phyloP scores from a whole-genome alignment of 2,797 vertebrate species.

The Cossypha dichroa region DNA sequence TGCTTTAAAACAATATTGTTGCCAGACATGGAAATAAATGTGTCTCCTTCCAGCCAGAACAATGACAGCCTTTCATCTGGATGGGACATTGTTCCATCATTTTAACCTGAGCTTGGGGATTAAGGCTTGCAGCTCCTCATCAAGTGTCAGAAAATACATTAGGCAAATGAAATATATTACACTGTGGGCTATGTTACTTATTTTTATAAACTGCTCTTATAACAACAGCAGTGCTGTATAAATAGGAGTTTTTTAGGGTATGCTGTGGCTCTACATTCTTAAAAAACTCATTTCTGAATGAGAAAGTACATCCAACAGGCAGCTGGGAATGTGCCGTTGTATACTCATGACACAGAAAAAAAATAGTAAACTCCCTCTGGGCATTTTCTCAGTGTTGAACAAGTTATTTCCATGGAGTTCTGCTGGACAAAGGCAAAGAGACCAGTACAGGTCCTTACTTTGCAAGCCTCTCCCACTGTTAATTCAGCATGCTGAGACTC shows the following conservation, averaged over 20 bases:
- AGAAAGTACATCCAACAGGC: neutral
- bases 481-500: neutral
- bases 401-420: neutral
- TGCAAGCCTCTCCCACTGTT: neutral
- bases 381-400: neutral
- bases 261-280: neutral
- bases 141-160: constrained; percentile 48
- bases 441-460: neutral
- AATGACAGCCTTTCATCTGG: constrained; percentile 45
- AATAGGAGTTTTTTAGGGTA: neutral
- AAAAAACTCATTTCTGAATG: constrained; percentile 4
- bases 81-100: neutral
- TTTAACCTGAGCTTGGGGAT: constrained; percentile 28
- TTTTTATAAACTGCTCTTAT: constrained; percentile 32
- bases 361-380: neutral
- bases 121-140: constrained; percentile 26
- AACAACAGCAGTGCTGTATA: neutral
- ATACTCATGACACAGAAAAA: neutral
- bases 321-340: neutral
- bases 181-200: constrained; percentile 18
- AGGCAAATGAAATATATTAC: constrained; percentile 16
- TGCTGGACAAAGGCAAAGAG: neutral
- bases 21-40: constrained; percentile 9
- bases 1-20: constrained; percentile 46
- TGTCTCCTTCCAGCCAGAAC: constrained; percentile 34